phyloP scores from a whole-genome alignment of 1,140 invertebrate genomes.

The Littorina saxatilis region DNA sequence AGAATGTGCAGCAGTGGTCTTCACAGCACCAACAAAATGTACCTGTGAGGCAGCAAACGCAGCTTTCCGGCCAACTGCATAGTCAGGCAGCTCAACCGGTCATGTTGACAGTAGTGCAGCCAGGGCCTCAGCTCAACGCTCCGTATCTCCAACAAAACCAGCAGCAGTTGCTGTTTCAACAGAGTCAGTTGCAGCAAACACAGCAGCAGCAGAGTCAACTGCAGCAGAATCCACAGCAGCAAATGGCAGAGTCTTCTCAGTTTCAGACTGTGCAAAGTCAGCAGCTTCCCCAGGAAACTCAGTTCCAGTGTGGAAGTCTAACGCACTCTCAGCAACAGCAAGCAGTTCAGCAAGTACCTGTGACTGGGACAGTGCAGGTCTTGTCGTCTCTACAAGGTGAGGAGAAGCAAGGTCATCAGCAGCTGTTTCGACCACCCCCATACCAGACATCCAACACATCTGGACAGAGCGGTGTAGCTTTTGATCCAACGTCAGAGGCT shows the following conservation, averaged over 20 bases:
- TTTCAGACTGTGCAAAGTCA: too few species aligned
- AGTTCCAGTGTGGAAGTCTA: too few species aligned
- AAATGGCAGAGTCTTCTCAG: too few species aligned
- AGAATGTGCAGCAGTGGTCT: conserved; percentile 9
- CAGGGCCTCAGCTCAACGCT: background rate
- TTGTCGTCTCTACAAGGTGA: too few species aligned
- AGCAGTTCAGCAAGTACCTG: too few species aligned
- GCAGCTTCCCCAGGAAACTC: too few species aligned
- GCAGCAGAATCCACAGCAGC: too few species aligned
- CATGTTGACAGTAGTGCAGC: background rate
- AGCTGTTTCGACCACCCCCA: background rate
- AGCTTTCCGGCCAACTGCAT: background rate
- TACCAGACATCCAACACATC: background rate
- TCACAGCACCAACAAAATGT: conserved; percentile 2
- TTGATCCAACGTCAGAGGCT: too few species aligned
- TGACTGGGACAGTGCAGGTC: too few species aligned
- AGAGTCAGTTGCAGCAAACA: background rate
- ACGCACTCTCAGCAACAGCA: too few species aligned
- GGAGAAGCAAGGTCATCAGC: background rate
- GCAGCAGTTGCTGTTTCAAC: background rate
- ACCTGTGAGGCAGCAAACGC: background rate
- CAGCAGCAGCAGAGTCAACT: background rate
- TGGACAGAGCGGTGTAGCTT: background rate
- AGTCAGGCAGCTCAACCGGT: background rate
- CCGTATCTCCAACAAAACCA: background rate